Conservation (phyloP, 2,888 invertebrate species). For the Aphidoletes aphidimyza region DNA sequence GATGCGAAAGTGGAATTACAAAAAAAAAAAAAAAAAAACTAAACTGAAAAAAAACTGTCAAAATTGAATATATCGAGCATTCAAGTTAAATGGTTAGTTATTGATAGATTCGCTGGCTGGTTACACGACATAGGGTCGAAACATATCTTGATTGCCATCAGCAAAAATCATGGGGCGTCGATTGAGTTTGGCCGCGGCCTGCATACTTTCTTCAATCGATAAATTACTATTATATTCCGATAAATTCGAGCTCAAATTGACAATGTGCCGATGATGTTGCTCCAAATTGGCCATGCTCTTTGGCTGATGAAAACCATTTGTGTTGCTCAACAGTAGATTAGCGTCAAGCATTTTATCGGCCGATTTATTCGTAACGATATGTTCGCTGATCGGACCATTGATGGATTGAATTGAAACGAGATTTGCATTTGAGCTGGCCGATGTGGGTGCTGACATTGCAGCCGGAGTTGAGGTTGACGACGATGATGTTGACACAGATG, state of each 20-base stretch:
- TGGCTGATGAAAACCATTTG: slow-evolving; percentile 21
- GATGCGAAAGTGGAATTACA: neutral
- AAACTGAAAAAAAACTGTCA: neutral
- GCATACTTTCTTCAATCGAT: slow-evolving; percentile 55
- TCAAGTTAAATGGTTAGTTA: neutral
- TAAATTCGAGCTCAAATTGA: slow-evolving; percentile 55
- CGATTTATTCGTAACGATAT: neutral
- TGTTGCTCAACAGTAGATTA: slow-evolving; percentile 7
- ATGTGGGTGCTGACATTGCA: slow-evolving; percentile 18
- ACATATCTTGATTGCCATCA: slow-evolving; percentile 56
- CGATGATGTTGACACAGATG: slow-evolving; percentile 54
- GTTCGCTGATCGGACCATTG: slow-evolving; percentile 18
- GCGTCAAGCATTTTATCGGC: slow-evolving; percentile 39
- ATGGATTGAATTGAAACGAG: slow-evolving; percentile 45
- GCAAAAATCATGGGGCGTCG: slow-evolving; percentile 55
- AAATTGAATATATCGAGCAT: neutral
- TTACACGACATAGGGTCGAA: slow-evolving; percentile 57
- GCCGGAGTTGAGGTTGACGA: slow-evolving; percentile 35
- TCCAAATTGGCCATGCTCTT: slow-evolving; percentile 52
- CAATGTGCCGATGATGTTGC: slow-evolving; percentile 55
- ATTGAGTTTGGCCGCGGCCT: slow-evolving; percentile 54
- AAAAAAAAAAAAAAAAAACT: neutral
- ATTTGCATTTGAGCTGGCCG: neutral
- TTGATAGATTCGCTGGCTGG: neutral
- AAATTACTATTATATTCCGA: slow-evolving; percentile 56